A percentile compares a stretch with the other conserved stretches of the same genome.
Evolutionary conservation across 1,140 invertebrate species (phyloP).

Genomic region (Drosophila athabasca): DNA sequence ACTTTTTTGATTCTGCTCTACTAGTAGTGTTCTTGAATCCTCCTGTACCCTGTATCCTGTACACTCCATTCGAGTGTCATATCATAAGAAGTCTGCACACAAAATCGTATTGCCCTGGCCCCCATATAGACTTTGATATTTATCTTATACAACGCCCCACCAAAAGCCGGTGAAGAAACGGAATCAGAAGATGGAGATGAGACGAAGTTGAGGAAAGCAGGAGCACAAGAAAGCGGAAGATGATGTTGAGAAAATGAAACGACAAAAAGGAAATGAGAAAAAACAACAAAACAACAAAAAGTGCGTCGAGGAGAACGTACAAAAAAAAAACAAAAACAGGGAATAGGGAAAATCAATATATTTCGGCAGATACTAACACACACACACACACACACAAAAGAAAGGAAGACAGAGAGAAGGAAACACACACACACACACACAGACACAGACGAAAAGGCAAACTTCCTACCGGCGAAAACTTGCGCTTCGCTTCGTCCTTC

Average conservation of each 20-base stretch:
- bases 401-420: background rate
- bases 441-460: slow-evolving; percentile 13
- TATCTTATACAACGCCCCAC: too few species aligned
- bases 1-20: too few species aligned
- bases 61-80: too few species aligned
- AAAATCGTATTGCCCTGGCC: too few species aligned
- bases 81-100: too few species aligned
- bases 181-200: too few species aligned
- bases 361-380: slow-evolving; percentile 71
- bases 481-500: slow-evolving; percentile 25
- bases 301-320: slow-evolving; percentile 1
- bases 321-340: slow-evolving; percentile 33
- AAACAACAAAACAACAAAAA: slow-evolving; percentile 13
- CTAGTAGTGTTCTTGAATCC: too few species aligned
- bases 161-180: too few species aligned
- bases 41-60: too few species aligned
- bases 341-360: slow-evolving; percentile 71
- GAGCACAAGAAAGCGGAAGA: too few species aligned
- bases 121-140: too few species aligned
- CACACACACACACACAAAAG: slow-evolving; percentile 45
- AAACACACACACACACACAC: slow-evolving; percentile 7
- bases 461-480: slow-evolving; percentile 59
- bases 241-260: background rate
- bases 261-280: slow-evolving; percentile 15
- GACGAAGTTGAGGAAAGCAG: too few species aligned